Percentiles rank a stretch among this genome's conserved stretches.
These are phyloP conservation scores for Caenorhabditis inopinata DNA, from an alignment of 1,140 invertebrate species.

Conservation along the genomic window DNA sequence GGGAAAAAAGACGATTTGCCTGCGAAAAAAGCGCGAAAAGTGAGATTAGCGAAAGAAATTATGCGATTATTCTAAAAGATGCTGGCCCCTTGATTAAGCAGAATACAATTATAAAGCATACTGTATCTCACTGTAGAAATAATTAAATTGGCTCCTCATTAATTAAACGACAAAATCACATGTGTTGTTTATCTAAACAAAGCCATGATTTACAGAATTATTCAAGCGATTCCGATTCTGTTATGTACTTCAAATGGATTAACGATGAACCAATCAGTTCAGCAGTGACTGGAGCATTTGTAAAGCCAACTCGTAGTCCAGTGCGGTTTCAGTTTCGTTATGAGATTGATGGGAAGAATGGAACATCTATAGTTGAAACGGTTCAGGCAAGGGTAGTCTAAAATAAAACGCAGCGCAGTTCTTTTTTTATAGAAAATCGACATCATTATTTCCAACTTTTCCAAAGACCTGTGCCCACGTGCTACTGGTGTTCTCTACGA, in stretches of 20 bases:
- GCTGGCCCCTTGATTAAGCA: no score
- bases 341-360: background rate
- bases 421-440: background rate
- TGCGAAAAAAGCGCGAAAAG: conserved; percentile 6
- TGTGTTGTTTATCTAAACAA: no score
- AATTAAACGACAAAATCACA: no score
- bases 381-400: background rate
- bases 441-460: background rate
- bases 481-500: background rate
- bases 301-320: no score
- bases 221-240: no score
- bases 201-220: background rate
- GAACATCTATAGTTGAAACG: background rate
- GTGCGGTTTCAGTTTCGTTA: background rate
- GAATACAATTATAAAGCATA: no score
- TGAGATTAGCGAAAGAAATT: background rate
- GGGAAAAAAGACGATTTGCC: background rate
- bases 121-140: no score
- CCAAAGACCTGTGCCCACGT: background rate
- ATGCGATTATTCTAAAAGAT: no score
- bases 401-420: no score
- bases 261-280: background rate
- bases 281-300: background rate
- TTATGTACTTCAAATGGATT: background rate
- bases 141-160: no score